Evolutionary conservation across 2,888 invertebrate genomes (phyloP).

Genomic region (Agrotis ipsilon): DNA sequence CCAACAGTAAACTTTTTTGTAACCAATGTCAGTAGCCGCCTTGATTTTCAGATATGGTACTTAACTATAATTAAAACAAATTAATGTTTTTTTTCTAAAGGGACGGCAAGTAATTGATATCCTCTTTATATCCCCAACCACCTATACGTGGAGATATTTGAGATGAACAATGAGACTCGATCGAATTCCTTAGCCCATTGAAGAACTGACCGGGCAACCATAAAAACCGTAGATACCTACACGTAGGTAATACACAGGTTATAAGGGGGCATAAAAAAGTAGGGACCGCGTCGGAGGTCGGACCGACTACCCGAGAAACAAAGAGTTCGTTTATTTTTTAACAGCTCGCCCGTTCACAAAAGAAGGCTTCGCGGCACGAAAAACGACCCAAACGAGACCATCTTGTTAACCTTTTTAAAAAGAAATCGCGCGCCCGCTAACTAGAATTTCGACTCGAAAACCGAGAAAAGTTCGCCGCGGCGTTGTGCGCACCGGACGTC

Average conservation of each 20-base stretch:
- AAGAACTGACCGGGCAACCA: constrained; percentile 90
- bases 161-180: constrained; percentile 88
- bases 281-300: constrained; percentile 91
- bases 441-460: constrained; percentile 90
- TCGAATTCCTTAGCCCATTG: constrained; percentile 91
- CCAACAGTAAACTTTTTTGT: constrained; percentile 6
- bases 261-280: constrained; percentile 90
- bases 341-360: constrained; percentile 91
- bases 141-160: constrained; percentile 77
- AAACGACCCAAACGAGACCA: constrained; percentile 89
- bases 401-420: constrained; percentile 91
- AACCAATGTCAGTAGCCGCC: constrained; percentile 49
- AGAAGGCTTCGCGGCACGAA: constrained; percentile 89
- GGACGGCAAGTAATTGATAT: constrained; percentile 77
- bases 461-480: constrained; percentile 86
- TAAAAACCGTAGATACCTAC: constrained; percentile 91
- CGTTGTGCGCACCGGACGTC: constrained; percentile 79
- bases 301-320: constrained; percentile 91
- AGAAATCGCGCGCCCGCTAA: constrained; percentile 89
- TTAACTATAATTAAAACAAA: constrained; percentile 73
- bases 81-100: constrained; percentile 68
- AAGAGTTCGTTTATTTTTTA: constrained; percentile 91
- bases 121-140: constrained; percentile 74
- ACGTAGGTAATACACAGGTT: constrained; percentile 91
- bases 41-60: constrained; percentile 69